Conservation (phyloP, 2,113 vertebrate genomes). For the Atherinomorus stipes region DNA sequence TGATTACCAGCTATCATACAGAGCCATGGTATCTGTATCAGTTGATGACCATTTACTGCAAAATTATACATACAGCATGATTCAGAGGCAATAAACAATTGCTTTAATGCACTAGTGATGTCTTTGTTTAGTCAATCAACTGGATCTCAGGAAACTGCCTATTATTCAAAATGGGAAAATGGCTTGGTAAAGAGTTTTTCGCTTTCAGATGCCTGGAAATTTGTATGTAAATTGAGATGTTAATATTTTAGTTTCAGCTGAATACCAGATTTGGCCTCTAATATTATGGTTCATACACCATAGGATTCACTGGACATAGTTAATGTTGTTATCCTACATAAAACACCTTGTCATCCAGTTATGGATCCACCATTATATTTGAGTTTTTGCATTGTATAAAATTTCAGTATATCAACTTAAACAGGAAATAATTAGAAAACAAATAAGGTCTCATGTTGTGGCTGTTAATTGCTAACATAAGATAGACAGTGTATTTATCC, state of each 20-base stretch:
- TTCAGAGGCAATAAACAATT: slow-evolving; percentile 77
- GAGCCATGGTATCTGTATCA: slow-evolving; percentile 75
- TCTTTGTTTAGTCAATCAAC: slow-evolving; percentile 81
- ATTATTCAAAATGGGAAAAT: slow-evolving; percentile 79
- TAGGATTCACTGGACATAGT: slow-evolving; percentile 53
- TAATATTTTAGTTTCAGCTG: slow-evolving; percentile 68
- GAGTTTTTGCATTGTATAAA: slow-evolving; percentile 30
- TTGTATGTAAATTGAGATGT: slow-evolving; percentile 77
- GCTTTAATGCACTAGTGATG: slow-evolving; percentile 81
- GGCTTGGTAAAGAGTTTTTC: slow-evolving; percentile 67
- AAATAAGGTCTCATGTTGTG: neutral
- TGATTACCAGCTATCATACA: slow-evolving; percentile 82
- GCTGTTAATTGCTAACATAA: neutral
- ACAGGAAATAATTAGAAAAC: slow-evolving; percentile 3
- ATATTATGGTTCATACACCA: slow-evolving; percentile 68
- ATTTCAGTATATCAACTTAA: slow-evolving; percentile 25
- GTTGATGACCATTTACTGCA: slow-evolving; percentile 81
- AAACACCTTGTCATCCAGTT: slow-evolving; percentile 44
- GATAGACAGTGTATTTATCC: slow-evolving; percentile 6
- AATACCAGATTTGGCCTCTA: slow-evolving; percentile 68
- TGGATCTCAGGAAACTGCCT: slow-evolving; percentile 68
- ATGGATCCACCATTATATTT: slow-evolving; percentile 37
- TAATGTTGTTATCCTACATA: slow-evolving; percentile 46
- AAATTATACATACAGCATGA: slow-evolving; percentile 76
- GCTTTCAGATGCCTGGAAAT: slow-evolving; percentile 77